Base-by-base conservation (phyloP, 2,113 vertebrate species). In the Tragelaphus strepsiceros region DNA sequence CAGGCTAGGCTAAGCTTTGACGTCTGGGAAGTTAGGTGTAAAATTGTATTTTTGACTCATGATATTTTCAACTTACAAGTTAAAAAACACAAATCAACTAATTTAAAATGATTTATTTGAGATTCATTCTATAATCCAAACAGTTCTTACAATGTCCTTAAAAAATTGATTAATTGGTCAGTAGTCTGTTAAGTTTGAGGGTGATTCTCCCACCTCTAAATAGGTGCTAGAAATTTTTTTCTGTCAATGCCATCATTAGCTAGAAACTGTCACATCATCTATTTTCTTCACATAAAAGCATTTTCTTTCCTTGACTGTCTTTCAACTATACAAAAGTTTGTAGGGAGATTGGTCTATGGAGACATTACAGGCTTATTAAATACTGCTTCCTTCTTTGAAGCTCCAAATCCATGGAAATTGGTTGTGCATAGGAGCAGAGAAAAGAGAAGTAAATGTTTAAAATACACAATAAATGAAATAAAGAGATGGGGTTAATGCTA, bases 371-470 rank as follows among this genome's bases (percentile, higher is more conserved):
- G 4, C 12, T 84, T 49, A 0, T 21, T 49, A 84, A 46, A 35
- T 15, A 67, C 3, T 43, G 3, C 56, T 93, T 96, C 5, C 5
- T 90, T 71, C 30, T 67, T 39, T 88, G 81, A 91, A 81, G 32
- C 1, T 32, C 46, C 46, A 49, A 6, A 30, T 3, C 28, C 6
- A 77, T 87, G 28, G 28, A 39, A 35, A 43, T 11, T 87, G n/a
- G 3, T 59, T 78, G 26, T 8, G 15, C 0, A 0, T 83, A 1
- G 11, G 28, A 32, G 1, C 19, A 21, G 43, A 5, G 5, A 94
- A 26, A 35, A 3, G 28, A 64, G 21, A 21, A 56, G 11, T 11
- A 61, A 88, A 77, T 59, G 35, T 30, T 87, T 74, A 58, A 94
- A 85, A 89, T 4, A 77, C 22, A 74, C 2, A 67, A 49, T 46